Base-by-base conservation (phyloP, 37 sponge, comb jelly and placozoan genomes). In the Eunapius fragilis region DNA sequence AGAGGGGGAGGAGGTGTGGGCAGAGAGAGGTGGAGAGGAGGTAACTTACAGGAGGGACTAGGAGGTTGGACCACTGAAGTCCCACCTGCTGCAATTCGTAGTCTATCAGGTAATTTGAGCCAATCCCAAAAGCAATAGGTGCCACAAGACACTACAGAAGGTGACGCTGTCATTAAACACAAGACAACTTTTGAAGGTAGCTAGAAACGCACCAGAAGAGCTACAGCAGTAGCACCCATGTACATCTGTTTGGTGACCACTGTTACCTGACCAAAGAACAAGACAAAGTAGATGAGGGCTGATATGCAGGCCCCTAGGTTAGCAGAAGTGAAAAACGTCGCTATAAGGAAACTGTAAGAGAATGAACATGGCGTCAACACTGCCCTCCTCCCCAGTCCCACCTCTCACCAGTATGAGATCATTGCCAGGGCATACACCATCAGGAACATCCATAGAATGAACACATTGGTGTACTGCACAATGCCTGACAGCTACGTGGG, bases 51-150 rank as follows among this genome's bases (percentile, higher is more conserved):
- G 98, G 87, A 41, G 87, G 79, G 12, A 31, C 14, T 72, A 31
- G 30, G 28, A 95, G 31, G 88, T 99, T 99, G 85, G 35, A 75
- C 88, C 95, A 99, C 71, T 97, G 97, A 0, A 97, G 78, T 17
- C 99, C 99, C 6, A 80, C 77, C 38, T 88, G 92, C 75, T 90
- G 89, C 69, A 95, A 74, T 86, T 99, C 99, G 75, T 79, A 96
- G 80, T 92, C 90, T 10, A 78, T 83, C 23, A 93, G 31, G 67
- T 93, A 93, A 19, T 49, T 77, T 11, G 83, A 34, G 0, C 91
- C 94, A 14, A 93, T 69, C 77, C 88, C 88, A 75, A 96, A 93
- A 9, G 86, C 94, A 24, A 93, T 71, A 7, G 98, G 92, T 13
- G 88, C 79, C 48, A 91, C 74, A 69, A 97, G 78, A 76, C 86